Percentiles rank a stretch among this genome's conserved stretches.
Conservation (phyloP, 2,113 vertebrate species). For the Gila orcuttii region DNA sequence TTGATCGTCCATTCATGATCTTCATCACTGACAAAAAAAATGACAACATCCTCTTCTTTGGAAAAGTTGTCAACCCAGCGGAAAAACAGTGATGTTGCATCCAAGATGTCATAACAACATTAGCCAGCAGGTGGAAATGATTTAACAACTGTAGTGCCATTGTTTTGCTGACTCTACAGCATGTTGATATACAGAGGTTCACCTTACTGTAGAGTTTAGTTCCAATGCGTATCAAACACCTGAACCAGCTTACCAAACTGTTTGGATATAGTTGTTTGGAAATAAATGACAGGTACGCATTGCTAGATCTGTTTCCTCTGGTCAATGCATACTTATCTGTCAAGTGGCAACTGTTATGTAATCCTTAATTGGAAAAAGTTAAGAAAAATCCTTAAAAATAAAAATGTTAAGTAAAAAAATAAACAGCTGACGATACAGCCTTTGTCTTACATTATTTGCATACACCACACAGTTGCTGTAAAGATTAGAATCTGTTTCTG, state of each 20-base stretch:
- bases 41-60: slow-evolving; percentile 72
- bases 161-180: not conserved
- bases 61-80: slow-evolving; percentile 74
- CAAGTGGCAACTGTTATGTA: not conserved
- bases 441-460: not conserved
- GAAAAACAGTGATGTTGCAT: slow-evolving; percentile 11
- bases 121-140: slow-evolving; percentile 16
- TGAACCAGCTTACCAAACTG: slow-evolving; percentile 21
- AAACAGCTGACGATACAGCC: not conserved
- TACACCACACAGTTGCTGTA: not conserved
- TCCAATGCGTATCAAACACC: slow-evolving; percentile 15
- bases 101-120: not conserved
- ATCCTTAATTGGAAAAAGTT: not conserved
- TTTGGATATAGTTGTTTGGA: not conserved
- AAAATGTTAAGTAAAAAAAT: not conserved
- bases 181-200: not conserved
- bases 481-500: too few relatives aligned
- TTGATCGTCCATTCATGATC: slow-evolving; percentile 76
- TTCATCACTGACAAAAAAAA: slow-evolving; percentile 65
- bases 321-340: not conserved
- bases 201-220: not conserved
- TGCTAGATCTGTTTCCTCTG: not conserved
- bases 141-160: not conserved
- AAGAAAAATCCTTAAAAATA: too few relatives aligned
- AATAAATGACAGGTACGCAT: not conserved